phyloP scores from a whole-genome alignment of 1,140 invertebrate genomes.

The Polypedilum pembai region DNA sequence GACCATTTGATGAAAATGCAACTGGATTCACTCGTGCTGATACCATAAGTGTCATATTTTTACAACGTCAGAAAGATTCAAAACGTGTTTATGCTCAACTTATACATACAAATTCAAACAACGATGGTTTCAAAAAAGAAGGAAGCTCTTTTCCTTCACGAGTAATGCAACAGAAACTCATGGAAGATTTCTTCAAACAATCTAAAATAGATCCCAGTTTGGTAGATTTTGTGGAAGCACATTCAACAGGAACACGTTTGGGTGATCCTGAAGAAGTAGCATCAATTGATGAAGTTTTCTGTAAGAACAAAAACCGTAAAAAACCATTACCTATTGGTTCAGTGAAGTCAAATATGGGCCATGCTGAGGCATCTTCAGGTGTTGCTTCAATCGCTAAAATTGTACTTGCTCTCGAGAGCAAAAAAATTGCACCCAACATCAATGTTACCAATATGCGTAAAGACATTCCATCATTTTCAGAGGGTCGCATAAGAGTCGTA shows the following conservation, averaged over 20 bases:
- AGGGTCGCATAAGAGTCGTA: constrained; percentile 64
- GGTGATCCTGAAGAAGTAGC: constrained; percentile 62
- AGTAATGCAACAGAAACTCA: constrained; percentile 46
- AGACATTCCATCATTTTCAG: constrained; percentile 59
- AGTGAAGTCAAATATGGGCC: constrained; percentile 89
- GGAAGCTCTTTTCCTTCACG: constrained; percentile 51
- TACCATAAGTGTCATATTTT: constrained; percentile 64
- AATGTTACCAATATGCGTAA: constrained; percentile 65
- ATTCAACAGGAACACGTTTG: constrained; percentile 55
- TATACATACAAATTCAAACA: constrained; percentile 57
- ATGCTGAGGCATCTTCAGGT: constrained; percentile 84
- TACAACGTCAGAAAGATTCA: constrained; percentile 75
- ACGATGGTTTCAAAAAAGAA: constrained; percentile 65
- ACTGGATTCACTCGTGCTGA: constrained; percentile 71
- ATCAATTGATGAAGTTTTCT: constrained; percentile 77
- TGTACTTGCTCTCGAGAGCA: constrained; percentile 62
- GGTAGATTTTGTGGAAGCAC: constrained; percentile 65
- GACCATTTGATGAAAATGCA: constrained; percentile 78
- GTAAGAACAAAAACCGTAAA: constrained; percentile 50
- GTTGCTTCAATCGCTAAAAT: constrained; percentile 78
- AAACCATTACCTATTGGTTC: constrained; percentile 76
- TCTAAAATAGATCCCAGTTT: constrained; percentile 52
- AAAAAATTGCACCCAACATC: constrained; percentile 72
- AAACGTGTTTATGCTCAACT: constrained; percentile 63
- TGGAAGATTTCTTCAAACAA: constrained; percentile 56